Evolutionary conservation across 2,888 invertebrate genomes (phyloP).

Genomic region (Xanthostigma xanthostigma): DNA sequence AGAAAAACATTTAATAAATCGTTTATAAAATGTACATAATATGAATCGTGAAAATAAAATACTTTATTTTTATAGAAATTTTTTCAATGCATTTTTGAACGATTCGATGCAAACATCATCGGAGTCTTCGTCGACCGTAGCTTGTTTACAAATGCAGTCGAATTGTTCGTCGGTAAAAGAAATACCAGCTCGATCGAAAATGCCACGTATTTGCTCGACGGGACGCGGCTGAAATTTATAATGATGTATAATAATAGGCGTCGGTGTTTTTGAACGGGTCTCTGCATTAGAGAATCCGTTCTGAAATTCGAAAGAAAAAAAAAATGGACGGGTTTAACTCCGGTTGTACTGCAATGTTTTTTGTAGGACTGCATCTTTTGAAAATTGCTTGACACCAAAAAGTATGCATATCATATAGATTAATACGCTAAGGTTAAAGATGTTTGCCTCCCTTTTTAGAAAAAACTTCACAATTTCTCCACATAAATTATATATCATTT

Average conservation of each 20-base stretch:
- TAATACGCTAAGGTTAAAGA: too few species aligned
- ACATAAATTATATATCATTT: too few species aligned
- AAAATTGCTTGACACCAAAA: too few species aligned
- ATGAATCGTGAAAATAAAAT: neutral
- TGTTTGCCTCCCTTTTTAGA: too few species aligned
- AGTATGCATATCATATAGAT: too few species aligned
- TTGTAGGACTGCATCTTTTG: neutral
- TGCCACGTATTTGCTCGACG: constrained; percentile 24
- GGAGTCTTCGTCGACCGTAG: constrained; percentile 32
- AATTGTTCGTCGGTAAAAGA: constrained; percentile 33
- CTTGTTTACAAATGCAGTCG: constrained; percentile 33
- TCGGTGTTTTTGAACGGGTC: neutral
- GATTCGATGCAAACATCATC: constrained; percentile 40
- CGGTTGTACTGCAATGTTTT: neutral
- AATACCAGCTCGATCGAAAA: constrained; percentile 38
- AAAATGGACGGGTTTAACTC: neutral
- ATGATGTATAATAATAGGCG: neutral
- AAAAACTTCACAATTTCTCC: too few species aligned
- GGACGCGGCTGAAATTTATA: constrained; percentile 20
- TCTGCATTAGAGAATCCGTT: too few species aligned
- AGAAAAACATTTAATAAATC: neutral
- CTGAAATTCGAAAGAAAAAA: too few species aligned
- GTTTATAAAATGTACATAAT: constrained; percentile 26
- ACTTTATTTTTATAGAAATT: constrained; percentile 3
- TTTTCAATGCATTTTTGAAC: constrained; percentile 25